Evolutionary conservation across 2,113 vertebrate species (phyloP).

Genomic region (Eurypyga helias): DNA sequence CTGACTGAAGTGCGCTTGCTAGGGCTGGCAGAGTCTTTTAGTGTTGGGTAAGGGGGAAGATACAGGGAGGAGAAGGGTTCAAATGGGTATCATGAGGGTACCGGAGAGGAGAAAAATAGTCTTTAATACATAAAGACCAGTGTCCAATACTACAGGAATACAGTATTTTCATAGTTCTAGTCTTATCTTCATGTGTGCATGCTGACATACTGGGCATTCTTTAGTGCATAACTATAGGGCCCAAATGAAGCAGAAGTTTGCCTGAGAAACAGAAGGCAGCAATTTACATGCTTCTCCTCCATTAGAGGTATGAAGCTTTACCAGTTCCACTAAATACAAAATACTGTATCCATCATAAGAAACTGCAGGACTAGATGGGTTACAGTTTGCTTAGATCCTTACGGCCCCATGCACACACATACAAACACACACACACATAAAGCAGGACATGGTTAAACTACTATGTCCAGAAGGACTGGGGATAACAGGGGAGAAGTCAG

Average conservation of each 20-base stretch:
- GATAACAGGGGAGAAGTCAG: background rate
- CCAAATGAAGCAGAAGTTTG: background rate
- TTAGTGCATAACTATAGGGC: background rate
- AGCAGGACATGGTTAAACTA: constrained; percentile 23
- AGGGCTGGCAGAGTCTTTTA: constrained; percentile 93
- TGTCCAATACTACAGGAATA: constrained; percentile 78
- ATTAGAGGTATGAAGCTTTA: background rate
- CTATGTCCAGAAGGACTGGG: background rate
- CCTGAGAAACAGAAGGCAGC: background rate
- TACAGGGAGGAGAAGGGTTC: constrained; percentile 78
- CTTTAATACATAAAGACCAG: constrained; percentile 79
- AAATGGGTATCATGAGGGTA: constrained; percentile 74
- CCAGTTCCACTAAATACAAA: constrained; percentile 33
- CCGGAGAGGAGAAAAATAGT: constrained; percentile 77
- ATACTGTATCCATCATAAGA: constrained; percentile 56
- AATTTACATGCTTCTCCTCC: background rate
- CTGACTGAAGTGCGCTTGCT: constrained; percentile 98
- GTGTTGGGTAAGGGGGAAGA: constrained; percentile 71
- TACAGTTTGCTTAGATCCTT: constrained; percentile 17
- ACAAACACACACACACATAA: background rate
- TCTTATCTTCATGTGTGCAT: background rate
- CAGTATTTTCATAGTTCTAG: constrained; percentile 67
- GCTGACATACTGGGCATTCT: background rate
- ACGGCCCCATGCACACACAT: background rate
- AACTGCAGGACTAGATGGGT: background rate